Evolutionary conservation across 2,888 invertebrate genomes (phyloP), one percentile per base, ranked within the genome.

Genomic region (Cataglyphis cursor): DNA sequence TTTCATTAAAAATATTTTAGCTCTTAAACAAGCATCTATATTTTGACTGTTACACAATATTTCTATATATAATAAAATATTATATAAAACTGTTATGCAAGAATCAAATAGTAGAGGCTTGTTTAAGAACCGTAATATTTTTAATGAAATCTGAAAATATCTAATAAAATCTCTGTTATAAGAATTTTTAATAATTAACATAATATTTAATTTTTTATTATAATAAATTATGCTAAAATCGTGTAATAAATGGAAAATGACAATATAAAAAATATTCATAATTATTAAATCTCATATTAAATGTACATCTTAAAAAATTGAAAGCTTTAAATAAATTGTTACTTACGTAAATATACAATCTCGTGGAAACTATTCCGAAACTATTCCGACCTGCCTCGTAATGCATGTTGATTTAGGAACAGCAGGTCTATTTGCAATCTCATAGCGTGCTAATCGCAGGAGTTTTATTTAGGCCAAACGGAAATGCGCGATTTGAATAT

Each of bases 401-500:
- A 57, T 1, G 15, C 21, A 18, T 21, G 15, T 24, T 66, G 62
- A 21, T 62, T 18, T 21, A 9, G 5, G 5, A 38, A 66, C 78
- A 81, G 68, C 44, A 31, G 62, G 74, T 84, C 87, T 90, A 85
- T 88, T 85, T 82, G 76, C 64, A 75, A 70, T 65, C 62, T 62
- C 44, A 28, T n/a, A 28, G 18, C 9, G 51, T 66, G 89, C 85
- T 88, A 90, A 90, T 83, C 48, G 62, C 75, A 62, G 57, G 61
- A 83, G 86, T 88, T 84, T 86, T 82, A 90, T 89, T 74, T 83
- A 76, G 84, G 78, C 21, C 87, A 62, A 83, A 61, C 87, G 87
- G 89, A 89, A 90, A 78, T 84, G 83, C 62, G 73, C 57, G 84
- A 66, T 73, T 78, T 65, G 84, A 86, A 90, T 90, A 84, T 76